Evolutionary conservation across 2,888 invertebrate species (phyloP).

Genomic region (Philereme vetulata): DNA sequence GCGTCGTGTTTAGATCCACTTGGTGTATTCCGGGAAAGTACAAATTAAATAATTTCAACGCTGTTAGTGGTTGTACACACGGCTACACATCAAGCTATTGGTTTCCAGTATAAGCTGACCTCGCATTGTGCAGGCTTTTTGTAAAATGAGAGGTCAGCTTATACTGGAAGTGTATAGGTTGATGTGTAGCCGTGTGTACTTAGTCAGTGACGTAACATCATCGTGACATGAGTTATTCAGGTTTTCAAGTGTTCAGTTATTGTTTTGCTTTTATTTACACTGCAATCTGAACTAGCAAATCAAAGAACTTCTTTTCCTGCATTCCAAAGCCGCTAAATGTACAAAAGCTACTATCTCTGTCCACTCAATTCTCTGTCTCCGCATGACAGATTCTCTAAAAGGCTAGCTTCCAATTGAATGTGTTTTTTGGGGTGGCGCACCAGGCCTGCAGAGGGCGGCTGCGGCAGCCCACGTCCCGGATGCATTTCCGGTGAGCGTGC

Average conservation of each 20-base stretch:
- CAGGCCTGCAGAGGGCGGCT: slow-evolving; percentile 54
- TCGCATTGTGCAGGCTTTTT: too few species aligned
- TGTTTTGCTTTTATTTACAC: too few species aligned
- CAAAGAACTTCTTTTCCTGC: too few species aligned
- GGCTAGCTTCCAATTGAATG: not conserved
- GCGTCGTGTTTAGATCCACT: slow-evolving; percentile 32
- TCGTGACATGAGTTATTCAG: not conserved
- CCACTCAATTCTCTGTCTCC: not conserved
- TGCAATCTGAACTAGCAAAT: too few species aligned
- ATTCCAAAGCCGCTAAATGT: too few species aligned
- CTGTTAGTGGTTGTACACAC: not conserved
- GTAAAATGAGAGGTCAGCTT: too few species aligned
- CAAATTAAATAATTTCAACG: slow-evolving; percentile 26
- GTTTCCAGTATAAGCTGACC: too few species aligned
- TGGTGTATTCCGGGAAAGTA: slow-evolving; percentile 36
- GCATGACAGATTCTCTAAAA: not conserved
- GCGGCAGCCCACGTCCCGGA: slow-evolving; percentile 78
- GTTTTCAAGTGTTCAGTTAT: too few species aligned
- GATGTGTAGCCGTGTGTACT: too few species aligned
- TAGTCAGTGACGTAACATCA: not conserved
- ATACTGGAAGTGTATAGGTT: too few species aligned
- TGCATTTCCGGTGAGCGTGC: slow-evolving; percentile 76
- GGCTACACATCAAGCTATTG: too few species aligned
- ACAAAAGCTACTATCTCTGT: not conserved
- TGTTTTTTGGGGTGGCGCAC: slow-evolving; percentile 28